phyloP scores from a whole-genome alignment of 2,797 vertebrate genomes.

The Ataeniobius toweri region DNA sequence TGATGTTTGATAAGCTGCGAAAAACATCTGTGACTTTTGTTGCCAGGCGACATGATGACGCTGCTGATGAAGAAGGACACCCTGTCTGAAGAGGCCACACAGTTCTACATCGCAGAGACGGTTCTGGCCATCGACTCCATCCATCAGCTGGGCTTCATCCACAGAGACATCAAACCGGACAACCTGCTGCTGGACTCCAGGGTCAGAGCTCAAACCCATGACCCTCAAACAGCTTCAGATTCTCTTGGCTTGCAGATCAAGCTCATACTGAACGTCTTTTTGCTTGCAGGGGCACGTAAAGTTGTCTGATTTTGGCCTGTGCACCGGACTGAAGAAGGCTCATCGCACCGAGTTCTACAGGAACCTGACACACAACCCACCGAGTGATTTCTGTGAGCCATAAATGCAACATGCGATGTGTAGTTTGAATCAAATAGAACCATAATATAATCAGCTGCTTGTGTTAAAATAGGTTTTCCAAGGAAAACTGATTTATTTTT shows the following conservation, averaged over 20 bases:
- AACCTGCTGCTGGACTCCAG: constrained; percentile 95
- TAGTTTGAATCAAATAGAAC: not conserved
- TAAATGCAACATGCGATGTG: not conserved
- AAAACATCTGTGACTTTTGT: constrained; percentile 26
- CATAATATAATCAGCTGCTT: not conserved
- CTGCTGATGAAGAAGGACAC: constrained; percentile 96
- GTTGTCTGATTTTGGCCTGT: constrained; percentile 96
- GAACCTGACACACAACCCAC: constrained; percentile 95
- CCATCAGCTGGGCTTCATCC: constrained; percentile 98
- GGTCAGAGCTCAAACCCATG: constrained; percentile 65
- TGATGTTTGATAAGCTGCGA: not conserved
- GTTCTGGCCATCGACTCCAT: constrained; percentile 98
- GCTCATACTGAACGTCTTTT: not conserved
- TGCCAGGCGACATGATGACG: constrained; percentile 97
- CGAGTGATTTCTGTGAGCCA: constrained; percentile 97
- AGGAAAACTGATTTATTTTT: not conserved
- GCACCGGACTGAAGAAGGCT: constrained; percentile 97
- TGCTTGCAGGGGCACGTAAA: constrained; percentile 92
- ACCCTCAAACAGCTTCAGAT: not conserved
- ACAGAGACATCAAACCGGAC: constrained; percentile 98
- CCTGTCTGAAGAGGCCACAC: constrained; percentile 94
- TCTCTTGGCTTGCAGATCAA: not conserved
- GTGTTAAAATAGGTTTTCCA: too few relatives aligned
- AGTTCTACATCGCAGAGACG: constrained; percentile 98
- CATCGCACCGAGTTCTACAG: constrained; percentile 98